Percentiles rank a stretch among this genome's conserved stretches.
These are phyloP conservation scores for Daubentonia madagascariensis DNA, from an alignment of 2,113 vertebrate genomes.

Conservation along the genomic window DNA sequence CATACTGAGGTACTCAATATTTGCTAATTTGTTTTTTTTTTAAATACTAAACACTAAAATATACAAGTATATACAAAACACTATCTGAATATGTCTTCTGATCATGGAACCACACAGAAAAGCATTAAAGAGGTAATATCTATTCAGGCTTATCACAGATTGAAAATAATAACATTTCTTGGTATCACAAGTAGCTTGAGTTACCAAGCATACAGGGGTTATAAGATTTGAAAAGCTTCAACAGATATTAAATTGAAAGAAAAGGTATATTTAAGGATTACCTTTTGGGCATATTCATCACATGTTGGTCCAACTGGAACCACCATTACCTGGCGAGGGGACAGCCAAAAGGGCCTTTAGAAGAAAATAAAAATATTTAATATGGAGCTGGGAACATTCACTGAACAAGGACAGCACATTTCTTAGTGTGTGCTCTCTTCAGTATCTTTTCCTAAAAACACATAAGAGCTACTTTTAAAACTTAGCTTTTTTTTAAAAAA, in stretches of 20 bases:
- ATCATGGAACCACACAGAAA: neutral
- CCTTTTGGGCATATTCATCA: conserved; percentile 96
- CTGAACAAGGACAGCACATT: neutral
- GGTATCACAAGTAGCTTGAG: neutral
- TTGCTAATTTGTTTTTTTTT: neutral
- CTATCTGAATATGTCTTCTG: neutral
- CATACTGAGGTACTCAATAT: neutral
- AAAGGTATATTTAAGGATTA: conserved; percentile 62
- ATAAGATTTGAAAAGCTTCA: neutral
- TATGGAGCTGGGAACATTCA: neutral
- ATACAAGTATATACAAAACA: neutral
- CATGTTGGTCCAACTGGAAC: conserved; percentile 94
- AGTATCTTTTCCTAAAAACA: neutral
- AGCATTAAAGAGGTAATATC: neutral
- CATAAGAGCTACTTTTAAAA: neutral
- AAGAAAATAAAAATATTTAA: conserved; percentile 47
- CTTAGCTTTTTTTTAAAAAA: neutral
- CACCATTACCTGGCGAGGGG: conserved; percentile 96
- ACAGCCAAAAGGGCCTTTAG: conserved; percentile 96
- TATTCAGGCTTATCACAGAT: neutral
- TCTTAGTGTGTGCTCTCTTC: neutral
- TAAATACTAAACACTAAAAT: neutral
- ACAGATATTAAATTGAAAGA: neutral
- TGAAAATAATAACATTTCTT: neutral
- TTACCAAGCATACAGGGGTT: neutral